Conservation (phyloP, 2,113 vertebrate species). For the Onychostoma macrolepis region DNA sequence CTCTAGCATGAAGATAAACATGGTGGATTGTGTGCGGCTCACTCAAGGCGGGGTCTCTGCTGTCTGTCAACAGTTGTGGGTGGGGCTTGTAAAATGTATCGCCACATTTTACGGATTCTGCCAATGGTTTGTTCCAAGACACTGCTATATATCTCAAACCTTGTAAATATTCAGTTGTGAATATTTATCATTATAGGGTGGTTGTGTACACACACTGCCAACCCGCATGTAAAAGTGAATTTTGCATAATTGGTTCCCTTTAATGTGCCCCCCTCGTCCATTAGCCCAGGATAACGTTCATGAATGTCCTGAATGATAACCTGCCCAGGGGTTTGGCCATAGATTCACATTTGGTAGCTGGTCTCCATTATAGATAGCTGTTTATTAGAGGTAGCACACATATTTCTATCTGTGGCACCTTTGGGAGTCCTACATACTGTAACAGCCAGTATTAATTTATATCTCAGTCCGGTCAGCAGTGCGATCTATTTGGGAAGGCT, state of each 20-base stretch:
- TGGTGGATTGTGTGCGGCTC: no score
- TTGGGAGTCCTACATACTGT: background rate
- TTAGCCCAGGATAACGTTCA: background rate
- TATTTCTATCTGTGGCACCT: background rate
- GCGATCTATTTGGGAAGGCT: background rate
- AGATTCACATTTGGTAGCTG: background rate
- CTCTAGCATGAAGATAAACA: no score
- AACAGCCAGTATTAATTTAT: background rate
- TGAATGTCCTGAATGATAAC: background rate
- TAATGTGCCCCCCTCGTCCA: background rate
- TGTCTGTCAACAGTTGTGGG: no score
- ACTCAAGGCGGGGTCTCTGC: no score
- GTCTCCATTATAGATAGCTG: background rate
- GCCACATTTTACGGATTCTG: no score
- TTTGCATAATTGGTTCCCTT: background rate
- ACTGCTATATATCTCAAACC: no score
- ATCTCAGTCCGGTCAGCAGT: background rate
- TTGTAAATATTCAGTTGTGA: no score
- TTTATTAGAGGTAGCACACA: background rate
- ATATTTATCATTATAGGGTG: no score
- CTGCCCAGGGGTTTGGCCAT: background rate
- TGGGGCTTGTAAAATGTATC: no score
- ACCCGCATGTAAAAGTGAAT: no score
- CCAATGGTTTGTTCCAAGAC: no score
- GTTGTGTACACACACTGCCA: no score